Percentiles rank a stretch among this genome's conserved stretches.
phyloP scores from a whole-genome alignment of 2,888 invertebrate genomes.

The Mayetiola destructor region DNA sequence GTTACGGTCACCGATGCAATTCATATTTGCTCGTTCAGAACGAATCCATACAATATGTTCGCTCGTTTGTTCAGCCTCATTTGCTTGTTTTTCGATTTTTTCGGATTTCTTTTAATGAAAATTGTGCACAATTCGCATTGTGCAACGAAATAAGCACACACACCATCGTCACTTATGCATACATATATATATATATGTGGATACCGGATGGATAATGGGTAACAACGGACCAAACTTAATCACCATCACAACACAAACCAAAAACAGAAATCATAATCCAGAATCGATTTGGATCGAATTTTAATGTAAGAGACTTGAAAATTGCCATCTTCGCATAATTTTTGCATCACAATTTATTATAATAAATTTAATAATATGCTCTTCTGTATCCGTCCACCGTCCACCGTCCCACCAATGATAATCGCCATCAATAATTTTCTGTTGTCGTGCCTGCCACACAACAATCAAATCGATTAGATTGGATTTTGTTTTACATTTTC shows the following conservation, averaged over 20 bases:
- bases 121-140: too few relatives aligned
- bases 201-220: neutral
- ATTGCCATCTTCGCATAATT: slow-evolving; percentile 9
- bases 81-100: neutral
- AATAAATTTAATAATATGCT: slow-evolving; percentile 11
- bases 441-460: too few relatives aligned
- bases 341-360: slow-evolving; percentile 12
- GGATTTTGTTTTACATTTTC: slow-evolving; percentile 1
- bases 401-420: neutral
- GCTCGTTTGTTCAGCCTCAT: neutral
- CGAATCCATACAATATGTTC: too few relatives aligned
- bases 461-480: too few relatives aligned
- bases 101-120: too few relatives aligned
- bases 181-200: too few relatives aligned
- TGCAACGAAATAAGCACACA: too few relatives aligned
- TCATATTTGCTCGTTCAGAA: too few relatives aligned
- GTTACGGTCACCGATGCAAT: slow-evolving; percentile 8
- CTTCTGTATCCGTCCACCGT: slow-evolving; percentile 6
- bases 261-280: slow-evolving; percentile 7
- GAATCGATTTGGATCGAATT: slow-evolving; percentile 8
- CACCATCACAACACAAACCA: too few relatives aligned
- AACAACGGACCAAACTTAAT: neutral
- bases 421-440: too few relatives aligned
- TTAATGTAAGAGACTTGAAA: neutral
- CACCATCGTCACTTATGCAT: too few relatives aligned